Evolutionary conservation across 2,888 invertebrate species (phyloP), one percentile per base, ranked within the genome.

Genomic region (Temnothorax unifasciatus): DNA sequence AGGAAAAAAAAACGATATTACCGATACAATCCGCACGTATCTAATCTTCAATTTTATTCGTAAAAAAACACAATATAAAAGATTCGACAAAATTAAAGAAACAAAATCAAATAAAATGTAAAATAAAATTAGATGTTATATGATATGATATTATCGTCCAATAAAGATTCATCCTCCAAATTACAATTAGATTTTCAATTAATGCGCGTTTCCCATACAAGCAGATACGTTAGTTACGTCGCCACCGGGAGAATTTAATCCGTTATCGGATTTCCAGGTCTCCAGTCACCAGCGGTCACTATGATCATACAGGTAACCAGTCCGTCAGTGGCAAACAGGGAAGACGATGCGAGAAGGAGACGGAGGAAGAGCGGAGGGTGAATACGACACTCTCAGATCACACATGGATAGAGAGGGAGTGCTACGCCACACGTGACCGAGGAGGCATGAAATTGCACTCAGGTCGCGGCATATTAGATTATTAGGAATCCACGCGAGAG

Each of bases 361-460:
- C 3, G 13, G 79, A 38, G 54, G n/a, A 61, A 50, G 59, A 25
- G 21, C 34, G 41, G n/a, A 47, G 52, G 47, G 21, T 47, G 47
- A 76, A 83, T 44, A 73, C 63, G 64, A 64, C 57, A 64, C 57
- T 76, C 77, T 47, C 57, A 38, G 44, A 64, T 83, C 50, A 76
- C 68, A 76, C 68, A 82, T n/a, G 41, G 52, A 82, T 15, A 73
- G 34, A 15, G 54, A 52, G 79, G 64, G 77, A 64, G 29, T 29
- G 15, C 63, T 25, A 21, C 29, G 25, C 47, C 34, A 71, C 75
- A 74, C 85, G 87, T 85, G 90, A 87, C 88, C 85, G 87, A 87
- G 90, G 88, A 87, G 87, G 89, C 92, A 88, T 92, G 92, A 92
- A 92, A 92, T 92, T 92, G 89, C 85, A 86, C 85, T 83, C 82